Evolutionary conservation across 2,888 invertebrate genomes (phyloP).

Genomic region (Volucella inflata): DNA sequence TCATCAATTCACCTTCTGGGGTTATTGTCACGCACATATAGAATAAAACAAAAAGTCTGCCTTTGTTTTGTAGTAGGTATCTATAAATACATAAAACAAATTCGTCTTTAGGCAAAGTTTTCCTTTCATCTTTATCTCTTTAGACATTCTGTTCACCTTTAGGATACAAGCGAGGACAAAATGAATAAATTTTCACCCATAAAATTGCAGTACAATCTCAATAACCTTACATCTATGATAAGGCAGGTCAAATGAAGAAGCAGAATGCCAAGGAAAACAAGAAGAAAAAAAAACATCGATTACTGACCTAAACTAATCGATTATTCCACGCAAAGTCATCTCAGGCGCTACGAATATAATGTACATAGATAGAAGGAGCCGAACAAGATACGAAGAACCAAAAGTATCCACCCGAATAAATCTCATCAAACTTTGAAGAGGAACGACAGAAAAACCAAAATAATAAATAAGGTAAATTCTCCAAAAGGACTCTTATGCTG

Average conservation of each 20-base stretch:
- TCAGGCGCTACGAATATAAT: not conserved
- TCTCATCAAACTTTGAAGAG: constrained; percentile 68
- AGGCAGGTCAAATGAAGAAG: not conserved
- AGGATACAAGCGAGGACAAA: constrained; percentile 1
- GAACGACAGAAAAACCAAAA: constrained; percentile 40
- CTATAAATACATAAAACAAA: no score
- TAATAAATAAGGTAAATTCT: constrained; percentile 59
- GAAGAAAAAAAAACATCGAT: constrained; percentile 31
- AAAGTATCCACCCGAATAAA: constrained; percentile 60
- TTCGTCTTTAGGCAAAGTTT: constrained; percentile 9
- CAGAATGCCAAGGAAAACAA: not conserved
- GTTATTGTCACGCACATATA: not conserved
- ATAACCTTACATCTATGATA: constrained; percentile 34
- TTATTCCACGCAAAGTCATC: constrained; percentile 56
- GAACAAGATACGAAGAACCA: not conserved
- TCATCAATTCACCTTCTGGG: not conserved
- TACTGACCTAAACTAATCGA: constrained; percentile 62
- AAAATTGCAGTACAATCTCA: constrained; percentile 14
- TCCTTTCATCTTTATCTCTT: not conserved
- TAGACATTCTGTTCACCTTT: not conserved
- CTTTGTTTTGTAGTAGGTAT: no score
- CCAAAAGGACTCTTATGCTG: constrained; percentile 28
- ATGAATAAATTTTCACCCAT: constrained; percentile 30
- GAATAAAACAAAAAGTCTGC: not conserved
- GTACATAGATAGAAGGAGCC: constrained; percentile 26